These are phyloP conservation scores for Zosterops lateralis DNA, from an alignment of 2,113 vertebrate species.

Conservation along the genomic window DNA sequence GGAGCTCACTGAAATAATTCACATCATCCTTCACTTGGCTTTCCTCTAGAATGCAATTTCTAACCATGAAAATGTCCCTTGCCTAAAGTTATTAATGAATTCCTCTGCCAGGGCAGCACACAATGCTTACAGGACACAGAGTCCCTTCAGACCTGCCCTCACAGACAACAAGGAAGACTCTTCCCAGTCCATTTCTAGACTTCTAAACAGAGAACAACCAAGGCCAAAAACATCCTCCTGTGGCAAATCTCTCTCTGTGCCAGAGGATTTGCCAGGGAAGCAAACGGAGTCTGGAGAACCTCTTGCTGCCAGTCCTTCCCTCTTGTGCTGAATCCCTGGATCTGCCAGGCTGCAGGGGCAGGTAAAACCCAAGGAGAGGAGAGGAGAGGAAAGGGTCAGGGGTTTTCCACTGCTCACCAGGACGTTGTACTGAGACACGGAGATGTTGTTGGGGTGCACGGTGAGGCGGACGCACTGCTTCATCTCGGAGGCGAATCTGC, in stretches of 20 bases:
- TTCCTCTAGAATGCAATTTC: background rate
- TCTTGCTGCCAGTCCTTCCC: background rate
- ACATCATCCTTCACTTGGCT: background rate
- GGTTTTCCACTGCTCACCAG: conserved; percentile 79
- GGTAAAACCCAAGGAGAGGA: background rate
- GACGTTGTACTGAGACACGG: conserved; percentile 95
- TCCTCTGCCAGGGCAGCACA: background rate
- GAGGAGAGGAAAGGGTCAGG: background rate
- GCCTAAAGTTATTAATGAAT: background rate
- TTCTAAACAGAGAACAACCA: background rate
- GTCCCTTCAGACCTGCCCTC: background rate
- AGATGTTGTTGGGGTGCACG: conserved; percentile 97
- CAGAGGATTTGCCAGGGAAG: background rate
- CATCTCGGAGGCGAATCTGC: conserved; percentile 92
- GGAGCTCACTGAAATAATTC: background rate
- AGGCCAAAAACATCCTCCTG: background rate
- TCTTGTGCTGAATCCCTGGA: background rate
- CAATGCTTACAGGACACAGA: rapidly evolving
- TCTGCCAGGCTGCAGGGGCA: background rate
- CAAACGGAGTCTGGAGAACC: background rate
- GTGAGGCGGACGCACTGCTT: conserved; percentile 95
- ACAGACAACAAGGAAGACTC: background rate
- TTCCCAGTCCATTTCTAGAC: background rate
- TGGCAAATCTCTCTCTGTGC: background rate
- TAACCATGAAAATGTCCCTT: background rate